Base-by-base conservation (phyloP, 2,888 invertebrate species). In the Athripsodes cinereus region DNA sequence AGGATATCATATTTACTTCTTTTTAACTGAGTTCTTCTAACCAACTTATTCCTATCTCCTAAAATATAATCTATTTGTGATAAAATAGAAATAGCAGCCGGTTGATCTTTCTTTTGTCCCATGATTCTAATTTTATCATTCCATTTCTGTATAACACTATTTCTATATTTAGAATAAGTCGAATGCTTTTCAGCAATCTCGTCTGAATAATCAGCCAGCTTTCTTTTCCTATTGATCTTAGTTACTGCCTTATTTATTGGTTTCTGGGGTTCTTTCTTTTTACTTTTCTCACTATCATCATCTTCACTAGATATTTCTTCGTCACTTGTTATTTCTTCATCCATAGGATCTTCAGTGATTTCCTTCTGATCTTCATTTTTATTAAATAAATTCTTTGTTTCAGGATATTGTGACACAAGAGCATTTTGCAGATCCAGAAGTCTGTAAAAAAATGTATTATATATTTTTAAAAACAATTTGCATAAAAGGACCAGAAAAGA, bases 91-190 rank as follows among this genome's bases (percentile, higher is more conserved):
- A 75, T 87, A 52, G 76, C 81, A 66, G 76, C 83, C 63, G 83
- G 76, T 66, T 74, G 79, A 66, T 82, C 86, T 8, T 86, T 76
- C 66, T 81, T 83, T 6, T 84, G 81, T n/a, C 84, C 79, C 1
- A 87, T 78, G 31, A 92, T 73, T 64, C 88, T 82, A 0, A 95
- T 96, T 72, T 94, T 94, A 62, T 96, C 94, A 73, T 95, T 90
- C 97, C 97, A 97, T 71, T 95, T 95, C 66, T 92, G 87, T 60
- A 98, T 87, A 8, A 90, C 87, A 1, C 83, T 74, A 69, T 96
- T 86, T 69, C 95, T 84, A 67, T 87, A 91, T 6, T 78, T 68
- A 64, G 74, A 80, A 64, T 88, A 90, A 2, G 74, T 71, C 64
- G 81, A 74, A 67, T 89, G 85, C 46, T 79, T 74, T 8, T 73